These are phyloP conservation scores for Corythaixoides concolor DNA, from an alignment of 2,113 vertebrate species.

Conservation along the genomic window DNA sequence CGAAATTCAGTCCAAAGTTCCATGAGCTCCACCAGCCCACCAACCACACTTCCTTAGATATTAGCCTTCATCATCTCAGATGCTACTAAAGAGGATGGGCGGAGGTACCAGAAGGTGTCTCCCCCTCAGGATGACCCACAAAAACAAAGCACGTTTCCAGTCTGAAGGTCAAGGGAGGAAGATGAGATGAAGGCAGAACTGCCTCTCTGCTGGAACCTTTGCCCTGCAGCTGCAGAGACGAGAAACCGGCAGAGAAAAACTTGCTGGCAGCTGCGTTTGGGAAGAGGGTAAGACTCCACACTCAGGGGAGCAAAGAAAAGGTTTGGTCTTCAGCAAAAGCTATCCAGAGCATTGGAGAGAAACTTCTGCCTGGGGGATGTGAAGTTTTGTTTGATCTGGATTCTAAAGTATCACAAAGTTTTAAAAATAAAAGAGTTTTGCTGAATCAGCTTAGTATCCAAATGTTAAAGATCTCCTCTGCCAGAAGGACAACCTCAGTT, in stretches of 20 bases:
- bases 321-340: not conserved
- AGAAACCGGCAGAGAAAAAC: not conserved
- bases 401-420: not conserved
- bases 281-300: not conserved
- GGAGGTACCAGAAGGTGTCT: not conserved
- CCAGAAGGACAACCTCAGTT: not conserved
- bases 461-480: not conserved
- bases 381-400: not conserved
- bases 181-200: not conserved
- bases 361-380: not conserved
- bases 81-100: not conserved
- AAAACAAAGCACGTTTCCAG: no score
- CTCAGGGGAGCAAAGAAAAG: not conserved
- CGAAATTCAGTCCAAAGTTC: not conserved
- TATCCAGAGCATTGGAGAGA: not conserved
- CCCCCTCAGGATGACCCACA: not conserved
- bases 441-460: not conserved
- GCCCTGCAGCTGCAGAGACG: not conserved
- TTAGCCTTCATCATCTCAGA: not conserved
- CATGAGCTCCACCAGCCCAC: not conserved
- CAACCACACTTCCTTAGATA: not conserved
- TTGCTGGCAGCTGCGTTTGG: not conserved
- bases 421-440: not conserved
- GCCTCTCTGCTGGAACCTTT: not conserved
- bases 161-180: not conserved